A percentile compares a stretch with the other conserved stretches of the same genome.
Conservation (phyloP, 2,888 invertebrate genomes). For the Sialis fuliginosa region DNA sequence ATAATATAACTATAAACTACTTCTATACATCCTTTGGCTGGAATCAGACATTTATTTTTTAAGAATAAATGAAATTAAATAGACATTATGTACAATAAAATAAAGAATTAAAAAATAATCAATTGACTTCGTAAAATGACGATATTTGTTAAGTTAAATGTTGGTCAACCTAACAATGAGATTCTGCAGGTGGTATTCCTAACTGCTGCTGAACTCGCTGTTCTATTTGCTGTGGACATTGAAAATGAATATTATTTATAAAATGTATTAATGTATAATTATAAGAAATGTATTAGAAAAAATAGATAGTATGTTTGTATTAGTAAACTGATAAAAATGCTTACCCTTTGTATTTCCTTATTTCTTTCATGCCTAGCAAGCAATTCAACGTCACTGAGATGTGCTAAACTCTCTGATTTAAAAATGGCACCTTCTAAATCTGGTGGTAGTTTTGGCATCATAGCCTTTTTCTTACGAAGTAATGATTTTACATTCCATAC, state of each 20-base stretch:
- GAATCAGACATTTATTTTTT: too few species aligned
- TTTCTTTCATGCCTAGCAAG: constrained; percentile 30
- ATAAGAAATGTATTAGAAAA: too few species aligned
- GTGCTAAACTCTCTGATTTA: constrained; percentile 31
- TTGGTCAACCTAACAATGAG: constrained; percentile 17
- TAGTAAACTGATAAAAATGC: constrained; percentile 10
- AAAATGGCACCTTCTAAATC: constrained; percentile 30
- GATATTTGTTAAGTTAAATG: too few species aligned
- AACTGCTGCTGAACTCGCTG: constrained; percentile 27
- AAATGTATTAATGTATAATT: not conserved
- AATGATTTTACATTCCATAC: constrained; percentile 22
- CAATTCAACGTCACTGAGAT: constrained; percentile 29
- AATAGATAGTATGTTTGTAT: too few species aligned
- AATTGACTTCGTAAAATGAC: too few species aligned
- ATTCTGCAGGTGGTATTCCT: constrained; percentile 25
- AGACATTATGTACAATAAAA: too few species aligned
- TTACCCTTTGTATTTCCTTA: constrained; percentile 32
- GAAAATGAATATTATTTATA: not conserved
- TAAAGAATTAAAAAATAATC: too few species aligned
- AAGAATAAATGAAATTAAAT: too few species aligned
- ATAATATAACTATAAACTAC: too few species aligned
- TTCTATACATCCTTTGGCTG: too few species aligned
- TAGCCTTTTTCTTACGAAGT: constrained; percentile 21
- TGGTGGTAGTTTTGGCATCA: constrained; percentile 24
- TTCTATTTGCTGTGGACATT: constrained; percentile 25